A percentile compares a stretch with the other conserved stretches of the same genome.
Evolutionary conservation across 2,113 vertebrate genomes (phyloP).

Genomic region (Gobius niger): DNA sequence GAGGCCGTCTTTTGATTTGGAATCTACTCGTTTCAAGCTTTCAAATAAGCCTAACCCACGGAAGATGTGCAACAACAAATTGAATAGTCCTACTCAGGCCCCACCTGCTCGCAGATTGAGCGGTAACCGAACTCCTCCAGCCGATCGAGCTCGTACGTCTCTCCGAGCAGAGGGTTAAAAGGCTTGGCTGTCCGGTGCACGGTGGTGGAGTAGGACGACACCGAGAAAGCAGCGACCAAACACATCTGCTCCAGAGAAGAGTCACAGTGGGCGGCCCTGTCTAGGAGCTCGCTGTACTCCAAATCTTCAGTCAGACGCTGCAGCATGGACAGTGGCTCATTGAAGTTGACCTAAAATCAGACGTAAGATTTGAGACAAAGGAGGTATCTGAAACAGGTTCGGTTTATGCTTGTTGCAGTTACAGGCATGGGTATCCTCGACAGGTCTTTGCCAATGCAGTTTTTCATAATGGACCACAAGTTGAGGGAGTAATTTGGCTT

Average conservation of each 20-base stretch:
- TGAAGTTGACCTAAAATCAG: constrained; percentile 78
- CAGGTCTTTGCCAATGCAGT: constrained; percentile 94
- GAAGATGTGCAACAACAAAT: too few species aligned
- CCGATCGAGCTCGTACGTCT: constrained; percentile 77
- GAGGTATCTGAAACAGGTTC: neutral
- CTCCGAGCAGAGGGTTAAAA: constrained; percentile 79
- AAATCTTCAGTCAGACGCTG: constrained; percentile 93
- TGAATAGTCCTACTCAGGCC: neutral
- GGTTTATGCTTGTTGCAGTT: constrained; percentile 25
- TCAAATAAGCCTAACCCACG: too few species aligned
- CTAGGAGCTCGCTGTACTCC: constrained; percentile 92
- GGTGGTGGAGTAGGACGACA: constrained; percentile 78
- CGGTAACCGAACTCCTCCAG: constrained; percentile 74
- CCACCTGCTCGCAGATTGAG: constrained; percentile 76
- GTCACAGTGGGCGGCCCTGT: constrained; percentile 79
- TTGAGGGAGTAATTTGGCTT: constrained; percentile 79
- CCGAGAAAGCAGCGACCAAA: constrained; percentile 75
- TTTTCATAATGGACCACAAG: constrained; percentile 81
- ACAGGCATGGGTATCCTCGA: constrained; percentile 96
- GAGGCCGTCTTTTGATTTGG: too few species aligned
- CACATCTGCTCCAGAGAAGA: constrained; percentile 76
- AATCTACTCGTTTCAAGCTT: too few species aligned
- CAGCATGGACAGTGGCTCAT: constrained; percentile 91
- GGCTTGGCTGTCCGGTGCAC: constrained; percentile 76
- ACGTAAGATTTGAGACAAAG: neutral